Base-by-base conservation (phyloP, 2,113 vertebrate genomes). In the Hippopotamus amphibius region DNA sequence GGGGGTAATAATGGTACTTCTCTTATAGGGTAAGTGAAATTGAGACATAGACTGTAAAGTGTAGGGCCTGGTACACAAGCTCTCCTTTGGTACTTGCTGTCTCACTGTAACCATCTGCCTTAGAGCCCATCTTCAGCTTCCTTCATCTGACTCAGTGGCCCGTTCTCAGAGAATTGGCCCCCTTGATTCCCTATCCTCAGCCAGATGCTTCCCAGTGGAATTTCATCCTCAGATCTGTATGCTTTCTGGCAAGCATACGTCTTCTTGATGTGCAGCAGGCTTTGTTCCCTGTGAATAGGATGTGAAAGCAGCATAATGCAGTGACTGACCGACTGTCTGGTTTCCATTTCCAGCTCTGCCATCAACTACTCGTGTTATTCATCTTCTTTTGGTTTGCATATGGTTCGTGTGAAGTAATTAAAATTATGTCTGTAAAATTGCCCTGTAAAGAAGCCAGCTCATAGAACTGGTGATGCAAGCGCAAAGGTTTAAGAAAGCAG, bases 241-340 rank as follows among this genome's bases (percentile, higher is more conserved):
- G 74, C 71, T 93, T 90, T 80, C 84, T 96, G 71, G 79, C 53
- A 79, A 85, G 88, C n/a, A 2, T 43, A 24, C 81, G 90, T 76
- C 74, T 26, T 55, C 94, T 68, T 80, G 55, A n/a, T 48, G 28
- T 55, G 74, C 28, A 61, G 12, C 15, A 69, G 79, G 33, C 80
- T 97, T 87, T 93, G 87, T 76, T 94, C 68, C 65, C 53, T 84
- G 74, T 57, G 81, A 88, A 12, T 4, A 65, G 68, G 30, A 81
- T 26, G 50, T 30, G 43, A 77, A 81, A 76, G 53, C 30, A 55
- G 28, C 33, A 2, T 9, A 30, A 17, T 2, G 0, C 28, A 22
- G 33, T 26, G 72, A 65, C 41, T 26, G 41, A 33, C n/a, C 6
- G 11, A n/a, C 2, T n/a, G 16, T 33, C 66, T 43, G 3, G 46